Conservation (phyloP, 2,888 invertebrate genomes). For the Orthosia gracilis region DNA sequence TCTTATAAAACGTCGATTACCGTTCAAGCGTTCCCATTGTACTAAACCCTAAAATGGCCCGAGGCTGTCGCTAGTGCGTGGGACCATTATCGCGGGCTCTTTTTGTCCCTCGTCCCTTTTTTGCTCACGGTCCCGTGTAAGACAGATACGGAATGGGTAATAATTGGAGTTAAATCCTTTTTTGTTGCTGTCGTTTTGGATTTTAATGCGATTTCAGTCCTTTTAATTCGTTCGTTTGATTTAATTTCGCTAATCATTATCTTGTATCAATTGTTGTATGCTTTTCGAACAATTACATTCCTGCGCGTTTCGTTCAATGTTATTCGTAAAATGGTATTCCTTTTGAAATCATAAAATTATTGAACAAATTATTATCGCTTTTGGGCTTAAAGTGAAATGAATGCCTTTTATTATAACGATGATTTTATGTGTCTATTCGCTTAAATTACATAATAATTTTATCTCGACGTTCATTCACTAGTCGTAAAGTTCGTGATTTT, state of each 20-base stretch:
- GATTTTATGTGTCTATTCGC: constrained; percentile 54
- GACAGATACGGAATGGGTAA: constrained; percentile 88
- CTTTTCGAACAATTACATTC: constrained; percentile 59
- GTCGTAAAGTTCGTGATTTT: constrained; percentile 60
- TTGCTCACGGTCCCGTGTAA: constrained; percentile 81
- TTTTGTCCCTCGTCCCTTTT: constrained; percentile 83
- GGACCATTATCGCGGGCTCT: constrained; percentile 83
- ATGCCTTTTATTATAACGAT: constrained; percentile 44
- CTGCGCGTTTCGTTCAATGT: constrained; percentile 28
- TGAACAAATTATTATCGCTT: constrained; percentile 38
- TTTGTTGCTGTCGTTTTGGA: constrained; percentile 79
- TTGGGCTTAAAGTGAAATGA: constrained; percentile 40
- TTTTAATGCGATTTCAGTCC: constrained; percentile 80
- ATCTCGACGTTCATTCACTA: constrained; percentile 46
- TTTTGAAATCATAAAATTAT: constrained; percentile 42
- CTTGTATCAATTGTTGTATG: constrained; percentile 73
- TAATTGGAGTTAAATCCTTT: constrained; percentile 87
- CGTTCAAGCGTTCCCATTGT: constrained; percentile 82
- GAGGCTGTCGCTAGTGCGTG: constrained; percentile 79
- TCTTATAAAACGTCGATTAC: constrained; percentile 85
- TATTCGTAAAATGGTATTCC: constrained; percentile 34
- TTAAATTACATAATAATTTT: constrained; percentile 55
- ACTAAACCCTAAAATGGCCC: constrained; percentile 81
- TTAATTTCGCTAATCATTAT: constrained; percentile 81
- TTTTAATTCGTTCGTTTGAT: constrained; percentile 74